These are phyloP conservation scores for Dendrolimus houi DNA, from an alignment of 2,888 invertebrate species.

Conservation along the genomic window DNA sequence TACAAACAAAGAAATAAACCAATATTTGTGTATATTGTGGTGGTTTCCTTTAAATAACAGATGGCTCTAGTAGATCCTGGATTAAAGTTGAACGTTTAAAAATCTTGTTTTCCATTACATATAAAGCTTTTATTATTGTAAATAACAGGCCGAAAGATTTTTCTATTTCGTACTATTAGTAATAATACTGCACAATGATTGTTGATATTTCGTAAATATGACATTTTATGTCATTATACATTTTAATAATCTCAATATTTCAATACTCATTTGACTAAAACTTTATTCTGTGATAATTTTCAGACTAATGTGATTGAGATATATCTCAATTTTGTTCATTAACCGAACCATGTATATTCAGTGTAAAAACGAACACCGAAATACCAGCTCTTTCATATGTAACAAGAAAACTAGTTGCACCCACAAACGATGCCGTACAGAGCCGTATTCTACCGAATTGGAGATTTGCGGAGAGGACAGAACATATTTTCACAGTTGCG, in stretches of 20 bases:
- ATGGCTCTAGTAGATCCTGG: conserved; percentile 8
- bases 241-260: conserved; percentile 61
- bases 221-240: conserved; percentile 65
- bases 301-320: conserved; percentile 16
- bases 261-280: conserved; percentile 4
- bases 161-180: neutral
- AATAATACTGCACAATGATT: conserved; percentile 51
- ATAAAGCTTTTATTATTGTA: conserved; percentile 12
- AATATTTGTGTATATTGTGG: too few species aligned
- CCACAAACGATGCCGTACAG: neutral
- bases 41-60: neutral
- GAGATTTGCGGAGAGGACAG: too few species aligned
- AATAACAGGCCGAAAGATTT: conserved; percentile 33
- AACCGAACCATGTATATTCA: too few species aligned
- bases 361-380: too few species aligned
- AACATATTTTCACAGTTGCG: too few species aligned
- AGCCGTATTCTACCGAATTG: too few species aligned
- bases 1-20: too few species aligned
- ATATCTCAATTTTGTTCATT: neutral
- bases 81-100: conserved; percentile 4
- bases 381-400: too few species aligned
- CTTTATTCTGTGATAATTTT: conserved; percentile 5
- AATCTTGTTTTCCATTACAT: conserved; percentile 11
- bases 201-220: conserved; percentile 35
- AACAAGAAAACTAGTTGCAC: neutral